Percentiles rank a stretch among this genome's conserved stretches.
Conservation (phyloP, 2,888 invertebrate genomes). For the Gnatocerus cornutus region DNA sequence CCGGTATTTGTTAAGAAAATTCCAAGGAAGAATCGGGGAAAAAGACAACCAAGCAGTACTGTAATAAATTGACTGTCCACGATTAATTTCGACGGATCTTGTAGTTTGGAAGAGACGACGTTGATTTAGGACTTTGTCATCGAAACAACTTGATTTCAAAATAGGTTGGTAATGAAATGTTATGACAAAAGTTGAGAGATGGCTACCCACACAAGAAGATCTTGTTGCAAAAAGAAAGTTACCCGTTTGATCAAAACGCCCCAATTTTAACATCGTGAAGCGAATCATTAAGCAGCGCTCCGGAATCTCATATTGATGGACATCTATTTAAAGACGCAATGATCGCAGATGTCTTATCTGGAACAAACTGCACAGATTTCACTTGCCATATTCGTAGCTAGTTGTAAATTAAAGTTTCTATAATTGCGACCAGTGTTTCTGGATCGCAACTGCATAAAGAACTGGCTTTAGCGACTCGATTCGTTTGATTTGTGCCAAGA, state of each 20-base stretch:
- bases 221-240: conserved; percentile 6
- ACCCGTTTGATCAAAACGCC: conserved; percentile 14
- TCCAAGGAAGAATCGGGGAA: no score
- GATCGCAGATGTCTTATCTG: conserved; percentile 56
- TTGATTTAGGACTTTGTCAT: conserved; percentile 11
- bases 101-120: conserved; percentile 11
- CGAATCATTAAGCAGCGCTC: conserved; percentile 31
- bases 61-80: conserved; percentile 11
- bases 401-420: conserved; percentile 48
- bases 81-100: conserved; percentile 21
- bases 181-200: no score
- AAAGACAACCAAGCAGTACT: conserved; percentile 1
- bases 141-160: conserved; percentile 22
- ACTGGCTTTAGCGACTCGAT: conserved; percentile 23
- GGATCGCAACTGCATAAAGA: conserved; percentile 32
- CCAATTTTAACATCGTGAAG: conserved; percentile 2
- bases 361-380: conserved; percentile 55
- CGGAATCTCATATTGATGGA: conserved; percentile 31
- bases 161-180: conserved; percentile 21
- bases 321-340: conserved; percentile 36
- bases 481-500: conserved; percentile 45
- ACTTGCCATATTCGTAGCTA: conserved; percentile 54
- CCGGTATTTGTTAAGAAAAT: conserved; percentile 21
- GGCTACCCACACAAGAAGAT: no score
- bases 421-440: conserved; percentile 41